Base-by-base conservation (phyloP, 1,140 invertebrate genomes). In the Drosophila mauritiana region DNA sequence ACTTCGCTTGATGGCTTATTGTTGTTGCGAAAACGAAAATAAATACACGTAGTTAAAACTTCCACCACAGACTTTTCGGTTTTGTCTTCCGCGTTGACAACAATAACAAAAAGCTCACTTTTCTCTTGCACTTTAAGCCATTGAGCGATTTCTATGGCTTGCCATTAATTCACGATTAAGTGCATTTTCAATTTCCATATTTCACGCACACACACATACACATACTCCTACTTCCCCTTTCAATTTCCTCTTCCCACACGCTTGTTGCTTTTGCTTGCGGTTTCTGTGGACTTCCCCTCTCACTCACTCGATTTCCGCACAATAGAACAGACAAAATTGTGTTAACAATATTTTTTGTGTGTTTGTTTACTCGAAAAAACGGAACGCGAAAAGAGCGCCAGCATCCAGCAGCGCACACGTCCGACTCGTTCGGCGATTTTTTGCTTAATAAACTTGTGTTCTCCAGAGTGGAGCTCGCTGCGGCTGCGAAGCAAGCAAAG, bases 41-140 rank as follows among this genome's bases (percentile, higher is more conserved):
- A 70, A 31, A 39, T 13, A 67, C 22, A 55, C 25, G 36, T 56
- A 31, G 31, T 31, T 48, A 11, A 31, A 31, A 31, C 42, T 56
- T 56, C 53, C 31, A 46, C 40, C n/a, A 7, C 63, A 69, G 51
- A 56, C 67, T 70, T 65, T 48, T 57, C 27, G 64, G 36, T 70
- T 70, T 40, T 34, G 27, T 42, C 43, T 72, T 72, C 68, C 68
- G 68, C 37, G 52, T 72, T 72, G 52, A 55, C 36, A 63, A 42
- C 58, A 52, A 17, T 20, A 63, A 42, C 34, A 62, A 45, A 25
- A 15, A 48, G 58, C 20, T 8, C 58, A 64, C 37, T 65, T 88
- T 88, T 62, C 83, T 80, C 78, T 77, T 65, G 27, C 43, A 57
- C 67, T 54, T 31, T 64, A 77, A 84, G 68, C 81, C 67, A 67